Evolutionary conservation across 2,888 invertebrate genomes (phyloP), one percentile per base, ranked within the genome.

Genomic region (Dorcus parallelipipedus): DNA sequence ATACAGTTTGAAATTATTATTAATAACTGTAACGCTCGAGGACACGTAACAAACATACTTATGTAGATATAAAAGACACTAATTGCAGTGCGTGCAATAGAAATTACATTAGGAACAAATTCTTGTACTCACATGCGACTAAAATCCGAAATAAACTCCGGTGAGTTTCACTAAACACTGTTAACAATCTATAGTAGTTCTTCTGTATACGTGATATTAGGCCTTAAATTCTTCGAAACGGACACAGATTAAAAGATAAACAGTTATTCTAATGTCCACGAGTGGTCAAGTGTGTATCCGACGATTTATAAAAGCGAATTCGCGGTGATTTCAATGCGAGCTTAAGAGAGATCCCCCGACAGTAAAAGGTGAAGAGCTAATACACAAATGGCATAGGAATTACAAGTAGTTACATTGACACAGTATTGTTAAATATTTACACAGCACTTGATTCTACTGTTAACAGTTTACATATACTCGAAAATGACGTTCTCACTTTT

Each of bases 401-500:
- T 17, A 49, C 49, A 38, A 57, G 49, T 26, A 52, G 57, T 41
- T 33, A 52, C 38, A 42, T 53, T 54, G 43, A 54, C 51, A 51
- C 51, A 51, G 65, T 59, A 64, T 62, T 62, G 55, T 60, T 64
- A 70, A 63, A 71, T 71, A 70, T 71, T 71, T 67, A 68, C 70
- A 68, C 64, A 68, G 64, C 68, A 67, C 68, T 69, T 65, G 61
- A 61, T 56, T 63, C 65, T 66, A 63, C 66, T 66, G 64, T 68
- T 63, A 64, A 67, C 61, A 69, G 64, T 70, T 64, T 69, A 58
- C 69, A 48, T 52, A 66, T 63, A 64, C 64, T 69, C 57, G 63
- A 65, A 59, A 14, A 49, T 42, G 45, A 52, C 38, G 56, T 62
- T 56, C 59, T 66, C 67, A 68, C 69, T 67, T 64, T 64, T 65